These are phyloP conservation scores for Anthopleura sola DNA, from an alignment of 64 coral and sea anemone species.

Conservation along the genomic window DNA sequence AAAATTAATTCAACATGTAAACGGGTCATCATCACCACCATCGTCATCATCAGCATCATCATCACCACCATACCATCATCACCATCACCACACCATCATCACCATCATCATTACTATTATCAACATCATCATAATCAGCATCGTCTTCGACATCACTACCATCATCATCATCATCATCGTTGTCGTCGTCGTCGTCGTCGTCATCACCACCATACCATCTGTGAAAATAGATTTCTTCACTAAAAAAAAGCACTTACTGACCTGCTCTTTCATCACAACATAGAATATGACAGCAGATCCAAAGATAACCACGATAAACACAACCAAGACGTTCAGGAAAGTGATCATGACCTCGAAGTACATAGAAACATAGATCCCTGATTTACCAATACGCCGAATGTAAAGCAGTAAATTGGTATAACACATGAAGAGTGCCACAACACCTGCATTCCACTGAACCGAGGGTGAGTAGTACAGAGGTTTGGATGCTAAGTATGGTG, in stretches of 20 bases:
- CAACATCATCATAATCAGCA: too few species aligned
- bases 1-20: background rate
- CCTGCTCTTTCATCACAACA: slow-evolving; percentile 79
- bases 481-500: slow-evolving; percentile 46
- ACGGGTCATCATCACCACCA: too few species aligned
- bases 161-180: too few species aligned
- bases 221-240: too few species aligned
- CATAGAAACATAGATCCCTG: slow-evolving; percentile 73
- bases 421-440: slow-evolving; percentile 44
- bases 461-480: slow-evolving; percentile 34
- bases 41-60: too few species aligned
- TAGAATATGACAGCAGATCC: slow-evolving; percentile 49
- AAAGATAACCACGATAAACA: slow-evolving; percentile 54
- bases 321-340: slow-evolving; percentile 57
- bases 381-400: slow-evolving; percentile 47
- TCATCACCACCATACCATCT: too few species aligned
- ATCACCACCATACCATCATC: too few species aligned
- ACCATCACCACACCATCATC: too few species aligned
- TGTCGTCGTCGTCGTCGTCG: too few species aligned
- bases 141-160: too few species aligned
- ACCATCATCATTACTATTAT: too few species aligned
- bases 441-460: slow-evolving; percentile 55
- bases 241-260: background rate
- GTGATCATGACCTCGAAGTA: slow-evolving; percentile 76
- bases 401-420: slow-evolving; percentile 51